Base-by-base conservation (phyloP, 2,797 vertebrate species). In the Potorous gilbertii region DNA sequence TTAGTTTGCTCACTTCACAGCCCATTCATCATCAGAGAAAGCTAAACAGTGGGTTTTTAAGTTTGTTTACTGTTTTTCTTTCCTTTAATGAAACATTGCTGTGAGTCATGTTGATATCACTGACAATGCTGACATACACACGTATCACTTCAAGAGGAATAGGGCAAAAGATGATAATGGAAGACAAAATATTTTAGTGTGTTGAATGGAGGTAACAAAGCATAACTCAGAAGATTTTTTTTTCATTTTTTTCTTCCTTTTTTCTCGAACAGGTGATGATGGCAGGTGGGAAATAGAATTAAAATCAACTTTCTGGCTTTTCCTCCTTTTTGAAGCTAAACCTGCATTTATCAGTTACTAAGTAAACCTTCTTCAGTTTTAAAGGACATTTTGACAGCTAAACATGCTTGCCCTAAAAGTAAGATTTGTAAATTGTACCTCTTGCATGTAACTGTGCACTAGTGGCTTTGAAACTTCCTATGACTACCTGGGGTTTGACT, bases 81-180 rank as follows among this genome's bases (percentile, higher is more conserved):
- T 29, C 90, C 31, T n/a, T 74, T 18, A 55, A 46, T 59, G 54
- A 91, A 93, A 9, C 46, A 24, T 54, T 90, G 56, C 92, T 57
- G 54, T 59, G 6, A 59, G 10, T 92, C 59, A 56, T 92, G 1
- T n/a, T 92, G 18, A 10, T 21, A 90, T 97, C 0, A 29, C 5
- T 90, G 94, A 97, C 94, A 6, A 91, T 40, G 91, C 3, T 54
- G 18, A 93, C 46, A 21, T 13, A 89, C 50, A 54, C 57, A 55
- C 6, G 13, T 95, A 2, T 14, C 6, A 91, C 54, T 96, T 94
- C 0, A 54, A 52, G 92, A 93, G 29, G 2, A 91, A 40, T 87
- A 94, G 93, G 29, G 56, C 94, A 90, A 94, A 29, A 52, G 10
- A 24, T 56, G 54, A 66, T 81, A 57, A 56, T 52, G 87, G 56